Evolutionary conservation across 2,113 vertebrate genomes (phyloP).

Genomic region (Symphodus melops): DNA sequence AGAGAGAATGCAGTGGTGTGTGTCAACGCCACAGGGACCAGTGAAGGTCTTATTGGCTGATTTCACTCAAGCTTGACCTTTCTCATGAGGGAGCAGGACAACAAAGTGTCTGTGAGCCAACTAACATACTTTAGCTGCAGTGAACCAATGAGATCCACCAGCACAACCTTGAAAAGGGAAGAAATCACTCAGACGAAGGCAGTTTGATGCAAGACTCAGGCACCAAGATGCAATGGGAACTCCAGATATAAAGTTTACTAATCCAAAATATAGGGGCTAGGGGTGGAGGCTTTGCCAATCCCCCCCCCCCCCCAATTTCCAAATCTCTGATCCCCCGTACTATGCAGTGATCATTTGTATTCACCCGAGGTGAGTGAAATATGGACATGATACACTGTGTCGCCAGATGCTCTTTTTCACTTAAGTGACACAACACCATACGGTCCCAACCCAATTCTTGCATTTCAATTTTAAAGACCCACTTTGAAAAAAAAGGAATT

Average conservation of each 20-base stretch:
- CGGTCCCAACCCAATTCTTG: background rate
- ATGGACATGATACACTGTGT: conserved; percentile 15
- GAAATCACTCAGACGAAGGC: conserved; percentile 23
- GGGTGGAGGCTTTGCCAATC: background rate
- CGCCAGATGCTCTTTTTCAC: conserved; percentile 24
- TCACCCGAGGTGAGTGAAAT: background rate
- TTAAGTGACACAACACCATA: background rate
- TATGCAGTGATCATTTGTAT: background rate
- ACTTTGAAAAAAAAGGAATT: no score
- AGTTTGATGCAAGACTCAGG: conserved; percentile 10
- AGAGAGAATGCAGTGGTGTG: conserved; percentile 50
- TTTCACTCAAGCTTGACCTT: conserved; percentile 70
- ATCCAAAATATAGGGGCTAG: no score
- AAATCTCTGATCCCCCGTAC: conserved; percentile 1
- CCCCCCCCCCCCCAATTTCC: background rate
- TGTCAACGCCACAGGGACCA: conserved; percentile 46
- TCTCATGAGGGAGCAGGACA: conserved; percentile 46
- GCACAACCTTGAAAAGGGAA: conserved; percentile 11
- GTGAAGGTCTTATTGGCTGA: conserved; percentile 60
- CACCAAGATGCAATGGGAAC: background rate
- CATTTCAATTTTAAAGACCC: no score
- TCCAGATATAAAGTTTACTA: background rate
- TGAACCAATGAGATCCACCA: conserved; percentile 38
- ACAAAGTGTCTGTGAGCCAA: conserved; percentile 22
- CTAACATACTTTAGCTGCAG: conserved; percentile 26